Base-by-base conservation (phyloP, 2,888 invertebrate genomes). In the Elysia crispata region DNA sequence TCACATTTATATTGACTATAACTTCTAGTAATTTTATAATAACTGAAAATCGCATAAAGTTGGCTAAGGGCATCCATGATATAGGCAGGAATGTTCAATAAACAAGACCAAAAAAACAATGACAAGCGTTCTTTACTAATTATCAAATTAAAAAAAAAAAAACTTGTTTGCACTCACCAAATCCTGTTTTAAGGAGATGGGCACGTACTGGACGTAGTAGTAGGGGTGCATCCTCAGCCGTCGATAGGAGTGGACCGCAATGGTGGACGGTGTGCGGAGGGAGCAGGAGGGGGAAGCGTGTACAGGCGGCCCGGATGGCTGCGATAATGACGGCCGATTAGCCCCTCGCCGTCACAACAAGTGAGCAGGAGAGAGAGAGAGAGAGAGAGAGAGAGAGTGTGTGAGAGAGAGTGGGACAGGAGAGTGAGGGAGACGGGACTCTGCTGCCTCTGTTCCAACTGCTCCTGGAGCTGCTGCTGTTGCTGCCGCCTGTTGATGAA, bases 131-230 rank as follows among this genome's bases (percentile, higher is more conserved):
- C 41, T 41, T 41, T 41, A 41, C 41, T 6, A 6, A 6, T 6
- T 6, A 41, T 11, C 11, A 41, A 41, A 41, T 41, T 41, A 41
- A 41, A 41, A 6, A 11, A n/a, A n/a, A 6, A 41, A 41, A 41
- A 41, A 41, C 41, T 41, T 11, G 41, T 3, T 41, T 54, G 28
- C 33, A 85, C 87, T 79, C 86, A 89, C 89, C 88, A 88, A 79
- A 74, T 81, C 88, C 79, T 87, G 87, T 79, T 89, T 90, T 62
- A 89, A 82, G 76, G 86, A 83, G 78, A 90, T 83, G 41, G 89
- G 89, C 82, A 90, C 87, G 82, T 90, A 90, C 86, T 89, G 89
- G 62, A 89, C 88, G 82, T 87, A 88, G 80, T 88, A 89, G 85
- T 89, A 89, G 28, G 89, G 89, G 86, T 90, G 89, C 89, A 90